Base-by-base conservation (phyloP, 2,888 invertebrate species). In the Dryadula phaetusa region DNA sequence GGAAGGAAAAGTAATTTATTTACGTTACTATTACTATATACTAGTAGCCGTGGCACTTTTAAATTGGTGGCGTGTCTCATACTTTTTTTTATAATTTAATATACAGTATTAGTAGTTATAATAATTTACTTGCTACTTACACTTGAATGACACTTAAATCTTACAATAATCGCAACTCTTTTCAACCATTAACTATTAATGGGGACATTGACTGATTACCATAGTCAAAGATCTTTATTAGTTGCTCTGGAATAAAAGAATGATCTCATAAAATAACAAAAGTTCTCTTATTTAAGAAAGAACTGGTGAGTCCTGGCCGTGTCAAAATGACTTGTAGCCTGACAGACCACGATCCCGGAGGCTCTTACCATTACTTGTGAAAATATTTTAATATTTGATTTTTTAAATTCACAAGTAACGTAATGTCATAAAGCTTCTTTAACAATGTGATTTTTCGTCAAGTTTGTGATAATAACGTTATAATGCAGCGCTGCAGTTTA, bases 381-480 rank as follows among this genome's bases (percentile, higher is more conserved):
- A 32, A 32, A 32, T 32, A 7, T 7, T 37, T 37, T 37, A 37
- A 3, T 37, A 37, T 37, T 37, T 37, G 12, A 37, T 37, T 37
- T n/a, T 0, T 28, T 10, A 10, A 28, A 40, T 40, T 14, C 3
- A n/a, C 6, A 5, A 40, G 40, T n/a, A 40, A 40, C 0, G n/a
- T 40, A n/a, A 40, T 40, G n/a, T 40, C n/a, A 42, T 42, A 16
- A 34, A 54, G 18, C 10, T 22, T 34, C 10, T 40, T 10, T n/a
- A 40, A 42, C 42, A 40, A 25, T 58, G 18, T 58, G 56, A 49
- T 34, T 44, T 10, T 63, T 44, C 49, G 40, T 53, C 49, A 44
- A 53, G 47, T 25, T 52, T 49, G 47, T 54, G 37, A 25, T 54
- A 67, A 60, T 52, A 64, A 53, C 44, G 32, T 60, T 53, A 53